Conservation (phyloP, 2,113 vertebrate species). For the Seriola dumerili region DNA sequence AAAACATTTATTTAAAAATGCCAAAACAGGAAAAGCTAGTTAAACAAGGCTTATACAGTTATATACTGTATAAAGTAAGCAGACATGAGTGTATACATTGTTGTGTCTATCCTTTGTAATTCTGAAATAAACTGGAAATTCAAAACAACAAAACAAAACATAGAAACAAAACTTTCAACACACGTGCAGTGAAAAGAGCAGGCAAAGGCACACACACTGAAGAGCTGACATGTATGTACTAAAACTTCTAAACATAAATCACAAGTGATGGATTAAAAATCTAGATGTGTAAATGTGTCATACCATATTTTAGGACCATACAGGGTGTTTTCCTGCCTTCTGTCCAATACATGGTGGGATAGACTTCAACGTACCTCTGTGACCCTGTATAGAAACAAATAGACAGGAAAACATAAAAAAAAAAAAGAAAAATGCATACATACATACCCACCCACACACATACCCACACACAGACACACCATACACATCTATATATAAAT, state of each 20-base stretch:
- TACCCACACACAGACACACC: too few relatives aligned
- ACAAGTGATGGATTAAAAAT: not conserved
- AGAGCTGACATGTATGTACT: too few relatives aligned
- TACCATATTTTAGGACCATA: conserved; percentile 32
- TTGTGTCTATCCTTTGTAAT: too few relatives aligned
- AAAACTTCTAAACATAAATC: not conserved
- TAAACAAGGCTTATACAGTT: too few relatives aligned
- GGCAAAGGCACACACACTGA: not conserved
- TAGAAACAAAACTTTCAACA: not conserved
- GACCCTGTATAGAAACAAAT: not conserved
- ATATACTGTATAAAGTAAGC: too few relatives aligned
- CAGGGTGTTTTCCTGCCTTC: not conserved
- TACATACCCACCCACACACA: too few relatives aligned
- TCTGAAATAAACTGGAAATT: too few relatives aligned
- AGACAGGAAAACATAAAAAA: not conserved
- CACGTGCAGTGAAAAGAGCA: not conserved
- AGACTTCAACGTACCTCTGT: not conserved
- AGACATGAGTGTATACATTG: too few relatives aligned
- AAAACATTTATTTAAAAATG: too few relatives aligned
- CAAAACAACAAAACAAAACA: not conserved
- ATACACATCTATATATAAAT: too few relatives aligned
- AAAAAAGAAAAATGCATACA: too few relatives aligned
- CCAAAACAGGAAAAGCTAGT: too few relatives aligned
- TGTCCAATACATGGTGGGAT: not conserved
- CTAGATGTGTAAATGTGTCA: not conserved